Conservation (phyloP, 2,888 invertebrate species). For the Liopterus haemorrhoidalis region DNA sequence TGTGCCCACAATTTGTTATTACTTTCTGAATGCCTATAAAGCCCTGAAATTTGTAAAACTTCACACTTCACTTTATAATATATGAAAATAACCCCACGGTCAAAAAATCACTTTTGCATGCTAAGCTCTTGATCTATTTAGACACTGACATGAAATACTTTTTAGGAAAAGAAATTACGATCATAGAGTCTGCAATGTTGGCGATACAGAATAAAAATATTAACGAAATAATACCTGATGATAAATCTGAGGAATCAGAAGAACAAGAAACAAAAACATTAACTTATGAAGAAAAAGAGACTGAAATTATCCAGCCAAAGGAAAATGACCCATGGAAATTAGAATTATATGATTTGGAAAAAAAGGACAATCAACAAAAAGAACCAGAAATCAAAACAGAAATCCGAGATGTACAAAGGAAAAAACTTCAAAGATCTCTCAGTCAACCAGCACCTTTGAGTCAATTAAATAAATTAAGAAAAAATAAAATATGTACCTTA, state of each 20-base stretch:
- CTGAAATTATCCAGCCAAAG: constrained; percentile 20
- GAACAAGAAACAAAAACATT: constrained; percentile 8
- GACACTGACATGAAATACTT: not conserved
- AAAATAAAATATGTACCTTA: too few species aligned
- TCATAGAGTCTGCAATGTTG: constrained; percentile 37
- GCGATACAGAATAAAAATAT: constrained; percentile 37
- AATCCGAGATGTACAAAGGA: constrained; percentile 7
- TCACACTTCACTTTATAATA: too few species aligned
- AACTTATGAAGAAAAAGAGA: constrained; percentile 2
- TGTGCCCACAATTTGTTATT: too few species aligned
- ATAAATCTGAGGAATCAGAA: constrained; percentile 18
- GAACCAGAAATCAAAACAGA: constrained; percentile 4
- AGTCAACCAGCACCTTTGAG: constrained; percentile 18
- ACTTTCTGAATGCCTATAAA: too few species aligned
- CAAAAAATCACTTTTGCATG: too few species aligned
- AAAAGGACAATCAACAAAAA: constrained; percentile 21
- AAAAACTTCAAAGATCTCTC: constrained; percentile 17
- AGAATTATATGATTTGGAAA: constrained; percentile 42
- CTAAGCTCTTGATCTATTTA: too few species aligned
- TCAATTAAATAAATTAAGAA: constrained; percentile 10
- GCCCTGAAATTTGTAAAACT: too few species aligned
- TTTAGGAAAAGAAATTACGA: constrained; percentile 37
- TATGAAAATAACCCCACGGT: too few species aligned
- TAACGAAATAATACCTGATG: constrained; percentile 19
- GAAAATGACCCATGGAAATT: constrained; percentile 41